Evolutionary conservation across 2,888 invertebrate species (phyloP).

Genomic region (Erpobdella octoculata): DNA sequence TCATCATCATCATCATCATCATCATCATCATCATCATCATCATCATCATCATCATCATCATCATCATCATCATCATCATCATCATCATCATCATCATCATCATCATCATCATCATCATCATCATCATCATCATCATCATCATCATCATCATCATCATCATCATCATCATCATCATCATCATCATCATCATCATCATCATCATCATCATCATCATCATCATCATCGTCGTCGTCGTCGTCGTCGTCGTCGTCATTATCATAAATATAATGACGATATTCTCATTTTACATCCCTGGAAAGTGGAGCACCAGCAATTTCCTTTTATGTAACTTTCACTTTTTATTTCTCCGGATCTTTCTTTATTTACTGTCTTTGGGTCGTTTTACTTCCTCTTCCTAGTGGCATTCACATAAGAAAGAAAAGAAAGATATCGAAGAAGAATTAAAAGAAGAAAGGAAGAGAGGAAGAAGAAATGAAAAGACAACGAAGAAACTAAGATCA

Average conservation of each 20-base stretch:
- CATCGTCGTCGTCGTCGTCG: slow-evolving; percentile 24
- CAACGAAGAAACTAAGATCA: too few species aligned
- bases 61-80: slow-evolving; percentile 17
- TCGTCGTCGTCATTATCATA: slow-evolving; percentile 20
- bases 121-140: slow-evolving; percentile 18
- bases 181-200: slow-evolving; percentile 29
- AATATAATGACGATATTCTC: slow-evolving; percentile 14
- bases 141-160: slow-evolving; percentile 14
- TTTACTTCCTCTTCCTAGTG: too few species aligned
- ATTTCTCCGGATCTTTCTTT: too few species aligned
- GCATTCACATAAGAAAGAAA: too few species aligned
- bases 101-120: slow-evolving; percentile 20
- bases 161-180: slow-evolving; percentile 19
- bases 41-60: slow-evolving; percentile 23
- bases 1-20: slow-evolving; percentile 9
- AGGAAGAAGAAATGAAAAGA: too few species aligned
- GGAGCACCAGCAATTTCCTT: neutral
- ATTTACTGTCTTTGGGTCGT: too few species aligned
- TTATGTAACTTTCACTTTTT: too few species aligned
- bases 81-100: slow-evolving; percentile 17
- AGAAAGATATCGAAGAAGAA: too few species aligned
- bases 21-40: slow-evolving; percentile 14
- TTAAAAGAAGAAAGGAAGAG: too few species aligned
- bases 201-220: slow-evolving; percentile 26
- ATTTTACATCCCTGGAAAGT: neutral